Conservation (phyloP, 2,888 invertebrate genomes). For the Agonopterix alstromeriana region DNA sequence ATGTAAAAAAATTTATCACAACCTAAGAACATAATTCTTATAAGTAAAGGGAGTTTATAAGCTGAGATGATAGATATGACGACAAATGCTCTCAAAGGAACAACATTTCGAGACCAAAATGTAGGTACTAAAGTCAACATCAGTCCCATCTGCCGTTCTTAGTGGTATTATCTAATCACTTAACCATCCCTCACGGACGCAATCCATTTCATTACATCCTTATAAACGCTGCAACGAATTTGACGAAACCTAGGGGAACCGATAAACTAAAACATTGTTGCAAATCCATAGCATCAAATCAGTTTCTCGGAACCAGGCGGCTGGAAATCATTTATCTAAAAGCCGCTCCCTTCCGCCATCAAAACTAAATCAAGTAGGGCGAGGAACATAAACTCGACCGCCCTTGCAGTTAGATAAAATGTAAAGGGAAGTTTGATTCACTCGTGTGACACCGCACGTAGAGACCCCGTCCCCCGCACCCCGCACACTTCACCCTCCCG, state of each 20-base stretch:
- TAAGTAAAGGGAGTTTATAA: neutral
- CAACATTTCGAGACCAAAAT: no score
- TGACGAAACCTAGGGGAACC: constrained; percentile 36
- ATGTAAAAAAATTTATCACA: no score
- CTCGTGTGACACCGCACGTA: constrained; percentile 60
- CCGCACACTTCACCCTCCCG: constrained; percentile 15
- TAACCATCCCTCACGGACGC: constrained; percentile 39
- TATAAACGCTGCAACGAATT: constrained; percentile 47
- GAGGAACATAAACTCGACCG: constrained; percentile 68
- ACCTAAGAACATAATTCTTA: no score
- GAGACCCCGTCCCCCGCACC: constrained; percentile 14
- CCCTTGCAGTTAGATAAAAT: constrained; percentile 73
- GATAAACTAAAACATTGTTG: constrained; percentile 63
- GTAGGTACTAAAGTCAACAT: no score
- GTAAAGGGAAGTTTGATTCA: constrained; percentile 72
- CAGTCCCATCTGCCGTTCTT: neutral
- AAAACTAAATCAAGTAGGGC: constrained; percentile 73
- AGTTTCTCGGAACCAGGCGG: constrained; percentile 27
- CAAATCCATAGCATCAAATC: constrained; percentile 43
- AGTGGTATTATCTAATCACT: constrained; percentile 45
- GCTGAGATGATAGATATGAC: neutral
- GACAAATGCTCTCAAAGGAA: no score
- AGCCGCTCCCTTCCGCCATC: constrained; percentile 69
- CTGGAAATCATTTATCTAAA: constrained; percentile 68
- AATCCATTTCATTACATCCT: constrained; percentile 60